Conservation (phyloP, 2,113 vertebrate species). For the Takifugu flavidus region DNA sequence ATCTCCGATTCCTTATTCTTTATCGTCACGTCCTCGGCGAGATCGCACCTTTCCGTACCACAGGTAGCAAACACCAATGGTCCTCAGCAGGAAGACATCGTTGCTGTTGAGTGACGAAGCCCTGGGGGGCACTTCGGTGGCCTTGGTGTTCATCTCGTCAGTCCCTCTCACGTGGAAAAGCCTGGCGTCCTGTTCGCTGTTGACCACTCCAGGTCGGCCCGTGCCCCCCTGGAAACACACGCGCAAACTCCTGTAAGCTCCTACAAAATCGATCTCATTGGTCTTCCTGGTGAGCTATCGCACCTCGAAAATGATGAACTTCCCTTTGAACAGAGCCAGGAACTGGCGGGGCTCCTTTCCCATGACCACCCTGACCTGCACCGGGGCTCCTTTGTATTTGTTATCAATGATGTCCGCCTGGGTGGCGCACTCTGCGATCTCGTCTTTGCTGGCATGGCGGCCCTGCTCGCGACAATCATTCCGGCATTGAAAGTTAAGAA, state of each 20-base stretch:
- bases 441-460: constrained; percentile 82
- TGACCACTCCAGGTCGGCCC: constrained; percentile 63
- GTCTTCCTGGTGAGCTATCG: neutral
- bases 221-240: constrained; percentile 77
- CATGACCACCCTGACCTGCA: constrained; percentile 89
- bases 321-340: constrained; percentile 87
- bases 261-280: neutral
- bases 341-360: constrained; percentile 89
- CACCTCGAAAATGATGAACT: constrained; percentile 86
- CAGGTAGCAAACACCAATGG: constrained; percentile 74
- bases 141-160: constrained; percentile 81
- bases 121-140: constrained; percentile 79
- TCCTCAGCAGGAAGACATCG: constrained; percentile 82
- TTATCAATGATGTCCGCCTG: constrained; percentile 83
- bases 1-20: neutral
- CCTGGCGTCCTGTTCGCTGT: constrained; percentile 50
- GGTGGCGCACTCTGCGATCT: constrained; percentile 84
- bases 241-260: neutral
- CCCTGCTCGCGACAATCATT: constrained; percentile 67
- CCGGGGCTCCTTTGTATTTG: constrained; percentile 78
- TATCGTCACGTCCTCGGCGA: neutral
- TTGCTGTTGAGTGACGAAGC: constrained; percentile 86
- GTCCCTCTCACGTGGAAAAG: constrained; percentile 88
- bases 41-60: constrained; percentile 88
- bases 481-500: neutral